Base-by-base conservation (phyloP, 2,113 vertebrate genomes). In the Ictalurus furcatus region DNA sequence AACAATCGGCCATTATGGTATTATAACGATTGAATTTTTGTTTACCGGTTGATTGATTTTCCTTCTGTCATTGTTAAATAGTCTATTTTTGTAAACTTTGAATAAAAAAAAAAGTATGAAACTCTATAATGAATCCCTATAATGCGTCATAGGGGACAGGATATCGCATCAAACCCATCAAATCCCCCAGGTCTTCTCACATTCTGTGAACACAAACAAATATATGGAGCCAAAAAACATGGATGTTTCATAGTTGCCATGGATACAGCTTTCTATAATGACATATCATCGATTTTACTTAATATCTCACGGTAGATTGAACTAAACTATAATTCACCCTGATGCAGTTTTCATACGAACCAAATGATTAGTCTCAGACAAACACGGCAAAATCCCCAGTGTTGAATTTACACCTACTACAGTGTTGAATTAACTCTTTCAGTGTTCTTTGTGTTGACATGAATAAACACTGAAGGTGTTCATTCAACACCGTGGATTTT, bases 51-150 rank as follows among this genome's bases (percentile, higher is more conserved):
- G n/a, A 5, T 34, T 58, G 8, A 25, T 73, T 56, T 85, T 85
- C 30, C 25, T 86, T 48, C 34, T 34, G 73, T 78, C n/a, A 40
- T 5, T 73, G 52, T 30, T 58, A 61, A 87, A 63, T 61, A n/a
- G 37, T 78, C 11, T 76, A 58, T 61, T 87, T 87, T 86, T 87
- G 56, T 78, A 87, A 74, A 78, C 21, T 44, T 87, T 37, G 25
- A 87, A 61, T 87, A 78, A 87, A 87, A 86, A 84, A n/a, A 87
- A 86, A 84, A 4, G 16, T n/a, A 81, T 9, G 28, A 58, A 81
- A 81, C 16, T 17, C 76, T 48, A 48, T 7, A 48, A 48, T 48
- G 44, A 48, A 48, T 7, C 44, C 44, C 44, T 48, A n/a, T 7
- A 16, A 19, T 23, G 73, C 25, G 21, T 44, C 21, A 76, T 34